Evolutionary conservation across 2,797 vertebrate species (phyloP).

Genomic region (Kryptopterus vitreolus): DNA sequence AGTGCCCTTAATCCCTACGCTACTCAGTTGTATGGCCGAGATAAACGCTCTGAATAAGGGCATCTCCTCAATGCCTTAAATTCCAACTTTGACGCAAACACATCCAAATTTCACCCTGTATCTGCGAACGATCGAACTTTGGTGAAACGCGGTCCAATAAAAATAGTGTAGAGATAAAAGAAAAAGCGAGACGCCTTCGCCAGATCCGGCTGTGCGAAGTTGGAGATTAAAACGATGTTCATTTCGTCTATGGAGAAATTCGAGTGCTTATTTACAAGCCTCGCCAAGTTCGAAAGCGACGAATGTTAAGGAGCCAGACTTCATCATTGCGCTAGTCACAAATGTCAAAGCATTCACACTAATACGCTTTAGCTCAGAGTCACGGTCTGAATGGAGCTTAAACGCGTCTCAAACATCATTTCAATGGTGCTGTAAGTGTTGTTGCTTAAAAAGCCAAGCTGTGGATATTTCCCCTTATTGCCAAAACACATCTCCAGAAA

Average conservation of each 20-base stretch:
- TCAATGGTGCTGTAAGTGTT: conserved; percentile 19
- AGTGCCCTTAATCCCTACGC: too few relatives aligned
- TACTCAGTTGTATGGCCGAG: too few relatives aligned
- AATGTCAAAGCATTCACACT: conserved; percentile 35
- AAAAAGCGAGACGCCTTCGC: not conserved
- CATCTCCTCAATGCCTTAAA: too few relatives aligned
- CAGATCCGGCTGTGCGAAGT: conserved; percentile 38
- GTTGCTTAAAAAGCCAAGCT: conserved; percentile 37
- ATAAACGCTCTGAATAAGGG: too few relatives aligned
- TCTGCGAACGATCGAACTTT: too few relatives aligned
- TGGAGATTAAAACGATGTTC: conserved; percentile 50
- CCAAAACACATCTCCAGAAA: conserved; percentile 13
- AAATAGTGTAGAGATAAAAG: not conserved
- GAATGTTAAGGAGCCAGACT: conserved; percentile 42
- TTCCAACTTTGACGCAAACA: too few relatives aligned
- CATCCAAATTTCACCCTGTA: too few relatives aligned
- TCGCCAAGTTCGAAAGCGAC: conserved; percentile 38
- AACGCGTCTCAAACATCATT: conserved; percentile 22
- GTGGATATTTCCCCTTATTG: conserved; percentile 10
- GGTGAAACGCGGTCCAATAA: not conserved
- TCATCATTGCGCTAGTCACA: conserved; percentile 42
- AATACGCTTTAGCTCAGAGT: conserved; percentile 32
- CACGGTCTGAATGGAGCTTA: conserved; percentile 40
- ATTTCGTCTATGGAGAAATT: conserved; percentile 38
- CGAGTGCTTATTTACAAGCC: conserved; percentile 31